A percentile compares a stretch with the other conserved stretches of the same genome.
Conservation (phyloP, 1,140 invertebrate genomes). For the Brachionus sp. region DNA sequence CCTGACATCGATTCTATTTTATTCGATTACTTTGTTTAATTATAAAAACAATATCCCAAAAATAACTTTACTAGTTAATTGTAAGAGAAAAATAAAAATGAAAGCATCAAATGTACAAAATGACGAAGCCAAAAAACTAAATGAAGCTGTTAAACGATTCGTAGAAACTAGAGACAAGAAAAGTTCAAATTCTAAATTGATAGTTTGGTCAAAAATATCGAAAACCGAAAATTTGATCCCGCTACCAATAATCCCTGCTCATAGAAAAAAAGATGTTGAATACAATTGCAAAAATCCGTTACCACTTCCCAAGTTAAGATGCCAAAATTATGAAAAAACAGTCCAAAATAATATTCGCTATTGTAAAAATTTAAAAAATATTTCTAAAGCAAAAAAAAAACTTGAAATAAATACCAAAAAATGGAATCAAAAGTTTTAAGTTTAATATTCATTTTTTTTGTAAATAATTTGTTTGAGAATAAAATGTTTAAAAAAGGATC, state of each 20-base stretch:
- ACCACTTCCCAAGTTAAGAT: not conserved
- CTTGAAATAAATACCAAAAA: not conserved
- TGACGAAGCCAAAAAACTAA: not conserved
- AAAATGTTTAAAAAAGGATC: too few species aligned
- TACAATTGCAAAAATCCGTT: not conserved
- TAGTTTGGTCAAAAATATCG: not conserved
- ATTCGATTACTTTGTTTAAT: too few species aligned
- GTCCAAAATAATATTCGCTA: not conserved
- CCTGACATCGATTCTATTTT: too few species aligned
- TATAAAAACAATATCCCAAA: too few species aligned
- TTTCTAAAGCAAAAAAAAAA: not conserved
- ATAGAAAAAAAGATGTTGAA: not conserved
- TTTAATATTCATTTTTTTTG: not conserved
- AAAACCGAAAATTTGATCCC: not conserved
- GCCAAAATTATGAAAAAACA: not conserved
- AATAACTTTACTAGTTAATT: not conserved
- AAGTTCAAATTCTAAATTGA: not conserved
- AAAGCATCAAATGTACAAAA: not conserved
- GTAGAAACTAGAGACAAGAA: not conserved
- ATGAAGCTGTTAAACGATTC: not conserved
- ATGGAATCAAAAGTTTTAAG: not conserved
- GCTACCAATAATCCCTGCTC: too few species aligned
- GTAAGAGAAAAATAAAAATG: not conserved
- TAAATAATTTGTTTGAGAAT: too few species aligned
- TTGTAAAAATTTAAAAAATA: not conserved